phyloP scores from a whole-genome alignment of 2,888 invertebrate genomes.

The Labia minor region DNA sequence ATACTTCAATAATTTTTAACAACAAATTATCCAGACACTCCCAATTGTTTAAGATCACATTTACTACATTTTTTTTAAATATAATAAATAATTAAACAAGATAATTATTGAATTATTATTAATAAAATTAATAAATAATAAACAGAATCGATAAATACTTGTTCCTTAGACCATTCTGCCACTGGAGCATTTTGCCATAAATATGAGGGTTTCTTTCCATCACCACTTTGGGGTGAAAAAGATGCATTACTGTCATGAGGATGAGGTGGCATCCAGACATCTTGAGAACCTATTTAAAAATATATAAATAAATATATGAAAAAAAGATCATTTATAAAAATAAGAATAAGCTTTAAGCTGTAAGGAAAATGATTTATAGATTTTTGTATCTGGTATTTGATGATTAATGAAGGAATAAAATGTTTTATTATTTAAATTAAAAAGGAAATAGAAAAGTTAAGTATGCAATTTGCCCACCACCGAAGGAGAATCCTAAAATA shows the following conservation, averaged over 20 bases:
- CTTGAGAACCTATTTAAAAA: conserved; percentile 34
- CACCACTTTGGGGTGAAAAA: conserved; percentile 16
- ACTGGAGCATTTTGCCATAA: conserved; percentile 61
- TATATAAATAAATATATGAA: not conserved
- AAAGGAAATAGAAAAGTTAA: not conserved
- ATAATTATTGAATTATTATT: not conserved
- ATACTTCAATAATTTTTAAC: too few relatives aligned
- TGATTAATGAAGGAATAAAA: too few relatives aligned
- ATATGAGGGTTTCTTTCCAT: conserved; percentile 47
- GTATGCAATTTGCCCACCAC: not conserved
- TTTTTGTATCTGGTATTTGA: too few relatives aligned
- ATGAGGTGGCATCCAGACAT: conserved; percentile 42
- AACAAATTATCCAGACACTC: too few relatives aligned
- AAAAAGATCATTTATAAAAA: too few relatives aligned
- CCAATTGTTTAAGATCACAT: too few relatives aligned
- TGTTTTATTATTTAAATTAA: too few relatives aligned
- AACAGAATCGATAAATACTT: conserved; percentile 41
- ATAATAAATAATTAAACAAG: too few relatives aligned
- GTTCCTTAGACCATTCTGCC: conserved; percentile 66
- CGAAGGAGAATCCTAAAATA: conserved; percentile 2
- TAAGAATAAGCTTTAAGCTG: too few relatives aligned
- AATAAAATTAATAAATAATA: not conserved
- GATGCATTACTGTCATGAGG: conserved; percentile 47
- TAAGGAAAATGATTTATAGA: too few relatives aligned
- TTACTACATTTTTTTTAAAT: too few relatives aligned